Base-by-base conservation (phyloP, 2,888 invertebrate species). In the Pediacus dermestoides region DNA sequence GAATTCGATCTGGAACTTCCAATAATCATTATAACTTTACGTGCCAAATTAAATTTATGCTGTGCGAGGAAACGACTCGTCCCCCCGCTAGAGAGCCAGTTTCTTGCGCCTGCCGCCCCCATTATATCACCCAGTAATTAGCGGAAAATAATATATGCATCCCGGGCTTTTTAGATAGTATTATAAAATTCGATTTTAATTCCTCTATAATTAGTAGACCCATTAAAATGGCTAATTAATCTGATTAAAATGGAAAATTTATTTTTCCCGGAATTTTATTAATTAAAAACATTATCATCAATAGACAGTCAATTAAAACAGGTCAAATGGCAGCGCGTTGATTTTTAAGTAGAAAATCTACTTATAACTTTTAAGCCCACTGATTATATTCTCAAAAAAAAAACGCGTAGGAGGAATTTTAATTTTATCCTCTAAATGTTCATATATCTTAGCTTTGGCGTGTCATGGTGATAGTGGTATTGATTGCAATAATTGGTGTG, bases 1-100 rank as follows among this genome's bases (percentile, higher is more conserved):
- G 23, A 23, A 23, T n/a, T 9, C 23, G 23, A 23, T 23, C 23
- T 4, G 8, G 18, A 28, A 13, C 13, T 28, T 28, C 13, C 28
- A 28, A 28, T 28, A 28, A 28, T 28, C 28, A 16, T 48, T 43
- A 41, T 42, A 48, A 43, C 40, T 39, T 44, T 39, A 45, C 44
- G 46, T 49, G 49, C 49, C 44, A 42, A 46, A 49, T 49, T 39
- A 39, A 48, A 41, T 39, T 36, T 43, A 30, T 34, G n/a, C n/a
- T n/a, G 23, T 35, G 33, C 41, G 37, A 39, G 41, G 39, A 48
- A 46, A 23, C 10, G 9, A 23, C n/a, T n/a, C n/a, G n/a, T n/a
- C n/a, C n/a, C n/a, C n/a, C n/a, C n/a, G n/a, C n/a, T n/a, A n/a
- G n/a, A n/a, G n/a, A n/a, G n/a, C n/a, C n/a, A n/a, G n/a, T n/a